A percentile compares a stretch with the other conserved stretches of the same genome.
phyloP scores from a whole-genome alignment of 2,113 vertebrate genomes.

The Cephalopterus ornatus region DNA sequence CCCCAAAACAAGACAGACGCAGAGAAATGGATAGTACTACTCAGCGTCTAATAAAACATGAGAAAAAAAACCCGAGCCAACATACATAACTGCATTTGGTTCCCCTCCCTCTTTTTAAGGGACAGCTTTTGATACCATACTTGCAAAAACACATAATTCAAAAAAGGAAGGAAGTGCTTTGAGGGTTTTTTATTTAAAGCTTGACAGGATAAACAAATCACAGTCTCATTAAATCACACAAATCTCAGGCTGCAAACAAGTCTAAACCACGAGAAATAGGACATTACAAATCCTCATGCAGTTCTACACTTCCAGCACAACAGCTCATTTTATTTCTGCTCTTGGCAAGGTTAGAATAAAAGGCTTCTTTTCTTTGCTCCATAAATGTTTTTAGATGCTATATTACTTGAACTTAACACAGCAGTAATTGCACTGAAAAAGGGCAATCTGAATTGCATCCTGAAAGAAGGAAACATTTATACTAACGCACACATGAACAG shows the following conservation, averaged over 20 bases:
- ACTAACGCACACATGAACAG: background rate
- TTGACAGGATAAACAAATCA: constrained; percentile 66
- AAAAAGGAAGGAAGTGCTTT: constrained; percentile 64
- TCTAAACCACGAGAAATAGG: constrained; percentile 1
- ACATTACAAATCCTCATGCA: constrained; percentile 19
- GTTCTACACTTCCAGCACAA: constrained; percentile 36
- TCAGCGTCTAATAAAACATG: background rate
- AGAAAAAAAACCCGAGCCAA: background rate
- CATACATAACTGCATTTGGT: background rate
- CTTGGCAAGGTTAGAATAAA: constrained; percentile 69
- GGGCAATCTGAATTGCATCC: constrained; percentile 58
- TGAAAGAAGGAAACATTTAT: constrained; percentile 64
- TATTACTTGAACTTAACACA: constrained; percentile 64
- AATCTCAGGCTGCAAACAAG: constrained; percentile 34
- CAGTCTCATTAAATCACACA: constrained; percentile 59
- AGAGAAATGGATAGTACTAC: constrained; percentile 1
- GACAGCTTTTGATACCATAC: constrained; percentile 18
- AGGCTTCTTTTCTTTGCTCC: constrained; percentile 55
- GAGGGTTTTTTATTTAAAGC: constrained; percentile 59
- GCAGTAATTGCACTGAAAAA: constrained; percentile 61
- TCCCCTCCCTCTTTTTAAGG: background rate
- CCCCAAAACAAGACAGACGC: background rate
- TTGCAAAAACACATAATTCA: constrained; percentile 58
- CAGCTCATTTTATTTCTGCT: constrained; percentile 70
- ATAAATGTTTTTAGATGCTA: constrained; percentile 62